phyloP scores from a whole-genome alignment of 2,113 vertebrate genomes.

The Heterotis niloticus region DNA sequence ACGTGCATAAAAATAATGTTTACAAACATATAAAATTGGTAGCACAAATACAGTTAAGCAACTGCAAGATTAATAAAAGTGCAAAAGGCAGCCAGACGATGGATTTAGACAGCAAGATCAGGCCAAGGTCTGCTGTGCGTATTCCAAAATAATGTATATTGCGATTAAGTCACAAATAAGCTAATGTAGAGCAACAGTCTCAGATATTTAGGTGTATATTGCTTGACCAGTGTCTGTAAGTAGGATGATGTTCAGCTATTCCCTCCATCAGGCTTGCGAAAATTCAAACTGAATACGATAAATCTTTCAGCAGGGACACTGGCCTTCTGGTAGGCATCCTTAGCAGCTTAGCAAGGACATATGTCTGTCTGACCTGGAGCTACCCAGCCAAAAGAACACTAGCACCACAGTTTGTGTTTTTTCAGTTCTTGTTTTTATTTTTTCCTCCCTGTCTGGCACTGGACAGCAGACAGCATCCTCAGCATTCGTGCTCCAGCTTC shows the following conservation, averaged over 20 bases:
- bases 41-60: too few species aligned
- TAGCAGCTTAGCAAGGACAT: conserved; percentile 1
- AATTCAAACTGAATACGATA: not conserved
- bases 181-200: too few species aligned
- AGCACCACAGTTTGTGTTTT: not conserved
- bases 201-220: too few species aligned
- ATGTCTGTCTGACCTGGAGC: not conserved
- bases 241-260: not conserved
- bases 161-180: too few species aligned
- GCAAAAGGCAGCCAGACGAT: too few species aligned
- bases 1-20: too few species aligned
- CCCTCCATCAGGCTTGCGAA: not conserved
- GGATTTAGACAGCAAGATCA: too few species aligned
- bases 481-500: not conserved
- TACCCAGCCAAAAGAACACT: not conserved
- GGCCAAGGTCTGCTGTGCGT: too few species aligned
- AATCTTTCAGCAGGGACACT: conserved; percentile 8
- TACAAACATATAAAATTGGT: too few species aligned
- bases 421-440: too few species aligned
- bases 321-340: not conserved
- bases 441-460: not conserved
- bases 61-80: too few species aligned
- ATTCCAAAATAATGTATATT: too few species aligned
- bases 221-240: not conserved
- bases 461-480: not conserved